phyloP scores from a whole-genome alignment of 2,113 vertebrate species.

The Trinectes maculatus region DNA sequence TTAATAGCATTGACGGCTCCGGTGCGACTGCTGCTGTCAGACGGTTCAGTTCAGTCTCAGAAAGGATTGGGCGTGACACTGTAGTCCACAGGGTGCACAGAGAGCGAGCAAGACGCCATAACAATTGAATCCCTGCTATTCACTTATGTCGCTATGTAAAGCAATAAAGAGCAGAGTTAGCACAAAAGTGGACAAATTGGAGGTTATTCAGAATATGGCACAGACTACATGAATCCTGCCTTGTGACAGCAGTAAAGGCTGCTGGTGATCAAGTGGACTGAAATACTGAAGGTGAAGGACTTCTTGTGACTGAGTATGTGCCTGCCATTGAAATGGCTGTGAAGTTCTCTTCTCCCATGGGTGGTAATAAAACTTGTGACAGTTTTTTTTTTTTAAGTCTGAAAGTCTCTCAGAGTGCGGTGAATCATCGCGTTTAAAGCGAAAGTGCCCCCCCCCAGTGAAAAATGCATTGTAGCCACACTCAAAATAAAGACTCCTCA shows the following conservation, averaged over 20 bases:
- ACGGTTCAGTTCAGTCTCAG: neutral
- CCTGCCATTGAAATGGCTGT: neutral
- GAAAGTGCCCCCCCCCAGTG: neutral
- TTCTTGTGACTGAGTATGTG: neutral
- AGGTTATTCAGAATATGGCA: neutral
- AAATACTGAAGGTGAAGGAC: neutral
- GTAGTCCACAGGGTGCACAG: neutral
- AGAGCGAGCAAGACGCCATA: neutral
- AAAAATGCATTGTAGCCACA: neutral
- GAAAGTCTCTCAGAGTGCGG: neutral
- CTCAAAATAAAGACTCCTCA: too few relatives aligned
- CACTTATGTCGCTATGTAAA: conserved; percentile 7
- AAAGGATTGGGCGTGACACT: neutral
- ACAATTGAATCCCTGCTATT: neutral
- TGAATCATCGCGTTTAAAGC: conserved; percentile 7
- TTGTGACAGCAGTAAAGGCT: neutral
- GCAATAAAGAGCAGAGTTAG: neutral
- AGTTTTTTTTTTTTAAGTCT: too few relatives aligned
- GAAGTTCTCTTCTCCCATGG: neutral
- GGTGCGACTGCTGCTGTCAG: conserved; percentile 1
- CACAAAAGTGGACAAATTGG: neutral
- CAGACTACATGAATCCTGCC: neutral
- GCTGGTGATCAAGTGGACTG: neutral
- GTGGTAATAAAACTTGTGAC: neutral
- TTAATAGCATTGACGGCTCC: neutral